Evolutionary conservation across 1,140 invertebrate species (phyloP).

Genomic region (Eumaeus atala): DNA sequence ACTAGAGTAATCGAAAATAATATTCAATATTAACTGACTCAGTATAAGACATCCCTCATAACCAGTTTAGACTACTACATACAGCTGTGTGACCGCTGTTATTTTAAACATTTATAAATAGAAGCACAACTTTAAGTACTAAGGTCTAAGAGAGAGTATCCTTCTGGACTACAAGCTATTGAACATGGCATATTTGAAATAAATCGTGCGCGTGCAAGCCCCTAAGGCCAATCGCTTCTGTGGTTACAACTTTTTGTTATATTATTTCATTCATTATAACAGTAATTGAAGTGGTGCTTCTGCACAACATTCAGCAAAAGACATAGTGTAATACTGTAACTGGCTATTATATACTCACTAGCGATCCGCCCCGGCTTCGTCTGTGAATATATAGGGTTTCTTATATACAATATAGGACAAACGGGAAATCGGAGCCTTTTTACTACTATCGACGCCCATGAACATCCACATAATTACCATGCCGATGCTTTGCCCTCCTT

Average conservation of each 20-base stretch:
- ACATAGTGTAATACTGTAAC: too few species aligned
- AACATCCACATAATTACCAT: too few species aligned
- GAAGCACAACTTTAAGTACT: conserved; percentile 6
- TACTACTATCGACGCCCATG: too few species aligned
- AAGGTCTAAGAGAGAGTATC: conserved; percentile 10
- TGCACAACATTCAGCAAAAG: too few species aligned
- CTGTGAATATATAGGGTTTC: too few species aligned
- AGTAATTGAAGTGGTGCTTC: too few species aligned
- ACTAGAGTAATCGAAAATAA: conserved; percentile 28
- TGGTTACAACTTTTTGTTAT: conserved; percentile 30
- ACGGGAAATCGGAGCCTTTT: too few species aligned
- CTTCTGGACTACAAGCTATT: conserved; percentile 19
- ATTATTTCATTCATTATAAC: neutral
- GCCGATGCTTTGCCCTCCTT: too few species aligned
- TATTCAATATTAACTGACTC: conserved; percentile 46
- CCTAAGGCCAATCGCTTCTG: conserved; percentile 60
- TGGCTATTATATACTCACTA: too few species aligned
- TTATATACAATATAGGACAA: too few species aligned
- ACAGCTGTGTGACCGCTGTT: conserved; percentile 13
- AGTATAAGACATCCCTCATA: conserved; percentile 53
- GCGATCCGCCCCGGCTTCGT: too few species aligned
- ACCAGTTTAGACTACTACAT: conserved; percentile 49
- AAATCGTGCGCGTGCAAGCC: conserved; percentile 58
- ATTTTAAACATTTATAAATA: conserved; percentile 19
- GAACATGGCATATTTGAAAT: conserved; percentile 36